Percentiles rank a stretch among this genome's conserved stretches.
Conservation (phyloP, 2,888 invertebrate genomes). For the Cybosia mesomella region DNA sequence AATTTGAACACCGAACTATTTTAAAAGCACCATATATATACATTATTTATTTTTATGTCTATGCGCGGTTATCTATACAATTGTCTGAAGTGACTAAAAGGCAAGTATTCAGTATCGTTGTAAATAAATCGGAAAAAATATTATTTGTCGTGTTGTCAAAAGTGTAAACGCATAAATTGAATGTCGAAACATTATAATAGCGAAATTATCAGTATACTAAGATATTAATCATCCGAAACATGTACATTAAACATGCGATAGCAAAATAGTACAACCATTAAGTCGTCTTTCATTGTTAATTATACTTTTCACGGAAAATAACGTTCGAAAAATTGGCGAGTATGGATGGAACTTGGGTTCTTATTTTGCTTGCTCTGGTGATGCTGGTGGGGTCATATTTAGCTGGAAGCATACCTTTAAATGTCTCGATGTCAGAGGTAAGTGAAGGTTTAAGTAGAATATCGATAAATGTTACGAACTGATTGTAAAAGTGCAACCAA, state of each 20-base stretch:
- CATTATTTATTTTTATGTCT: no score
- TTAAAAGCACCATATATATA: no score
- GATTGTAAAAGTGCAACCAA: conserved; percentile 15
- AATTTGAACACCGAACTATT: no score
- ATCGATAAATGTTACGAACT: background rate
- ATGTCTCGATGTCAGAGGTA: conserved; percentile 98
- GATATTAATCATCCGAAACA: conserved; percentile 54
- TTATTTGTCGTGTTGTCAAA: conserved; percentile 47
- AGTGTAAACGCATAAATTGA: conserved; percentile 27
- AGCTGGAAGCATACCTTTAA: conserved; percentile 97
- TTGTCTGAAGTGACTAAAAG: background rate
- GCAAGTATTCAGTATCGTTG: background rate
- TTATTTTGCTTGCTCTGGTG: conserved; percentile 94
- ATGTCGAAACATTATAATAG: conserved; percentile 41
- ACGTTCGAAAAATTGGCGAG: conserved; percentile 51
- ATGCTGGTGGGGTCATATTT: conserved; percentile 99
- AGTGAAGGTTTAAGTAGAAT: conserved; percentile 31
- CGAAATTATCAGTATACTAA: conserved; percentile 51
- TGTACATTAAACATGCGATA: conserved; percentile 56
- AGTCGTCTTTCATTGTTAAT: conserved; percentile 38
- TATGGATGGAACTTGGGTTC: conserved; percentile 95
- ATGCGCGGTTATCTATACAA: no score
- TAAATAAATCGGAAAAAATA: background rate
- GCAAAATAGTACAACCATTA: conserved; percentile 41
- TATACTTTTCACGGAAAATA: conserved; percentile 30